phyloP scores from a whole-genome alignment of 2,888 invertebrate species.

The Lepas anatifera region DNA sequence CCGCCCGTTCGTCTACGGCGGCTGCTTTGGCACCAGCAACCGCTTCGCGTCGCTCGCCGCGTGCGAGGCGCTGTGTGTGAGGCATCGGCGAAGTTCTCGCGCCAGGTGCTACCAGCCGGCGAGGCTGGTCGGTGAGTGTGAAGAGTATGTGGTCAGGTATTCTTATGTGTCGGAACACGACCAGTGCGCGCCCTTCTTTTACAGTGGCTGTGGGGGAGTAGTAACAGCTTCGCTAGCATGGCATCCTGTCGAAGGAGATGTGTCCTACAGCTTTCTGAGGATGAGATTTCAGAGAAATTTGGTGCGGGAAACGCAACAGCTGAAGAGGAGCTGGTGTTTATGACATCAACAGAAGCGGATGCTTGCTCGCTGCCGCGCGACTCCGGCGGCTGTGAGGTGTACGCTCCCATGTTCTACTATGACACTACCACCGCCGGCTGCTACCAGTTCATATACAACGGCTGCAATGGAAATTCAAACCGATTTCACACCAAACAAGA shows the following conservation, averaged over 20 bases:
- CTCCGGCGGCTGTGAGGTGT: constrained; percentile 49
- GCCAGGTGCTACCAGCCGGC: constrained; percentile 55
- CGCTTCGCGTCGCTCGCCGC: constrained; percentile 64
- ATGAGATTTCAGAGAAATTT: too few species aligned
- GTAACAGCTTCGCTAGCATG: constrained; percentile 64
- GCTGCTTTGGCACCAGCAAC: constrained; percentile 85
- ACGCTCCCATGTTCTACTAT: constrained; percentile 53
- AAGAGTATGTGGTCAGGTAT: constrained; percentile 45
- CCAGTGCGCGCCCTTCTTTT: constrained; percentile 67
- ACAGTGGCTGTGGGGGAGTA: constrained; percentile 83
- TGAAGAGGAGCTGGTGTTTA: neutral
- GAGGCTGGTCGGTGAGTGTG: constrained; percentile 46
- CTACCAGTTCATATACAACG: constrained; percentile 63
- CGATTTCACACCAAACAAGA: constrained; percentile 55
- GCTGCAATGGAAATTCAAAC: constrained; percentile 70
- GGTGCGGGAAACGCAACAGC: too few species aligned
- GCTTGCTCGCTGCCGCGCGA: constrained; percentile 55
- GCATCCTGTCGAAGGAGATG: constrained; percentile 54
- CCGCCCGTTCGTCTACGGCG: constrained; percentile 74
- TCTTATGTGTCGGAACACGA: constrained; percentile 65
- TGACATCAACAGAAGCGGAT: constrained; percentile 38
- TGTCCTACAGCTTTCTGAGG: constrained; percentile 15
- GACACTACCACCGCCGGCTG: constrained; percentile 58
- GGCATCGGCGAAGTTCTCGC: constrained; percentile 57
- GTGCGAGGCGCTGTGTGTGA: constrained; percentile 59